These are phyloP conservation scores for Lepidurus apus DNA, from an alignment of 1,140 invertebrate species.

Conservation along the genomic window DNA sequence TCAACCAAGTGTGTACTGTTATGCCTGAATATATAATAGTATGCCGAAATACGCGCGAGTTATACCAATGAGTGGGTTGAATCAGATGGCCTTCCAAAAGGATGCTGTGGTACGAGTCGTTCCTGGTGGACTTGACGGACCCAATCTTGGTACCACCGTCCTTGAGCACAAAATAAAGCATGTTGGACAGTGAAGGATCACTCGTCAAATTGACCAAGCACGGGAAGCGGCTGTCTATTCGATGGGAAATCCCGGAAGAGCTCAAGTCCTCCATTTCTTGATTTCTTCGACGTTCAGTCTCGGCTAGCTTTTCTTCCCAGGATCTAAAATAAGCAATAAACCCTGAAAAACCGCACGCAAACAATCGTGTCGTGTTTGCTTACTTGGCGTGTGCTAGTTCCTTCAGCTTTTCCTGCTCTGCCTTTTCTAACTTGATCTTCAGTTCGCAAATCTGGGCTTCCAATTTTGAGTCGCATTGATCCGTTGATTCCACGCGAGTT, in stretches of 20 bases:
- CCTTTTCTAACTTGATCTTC: neutral
- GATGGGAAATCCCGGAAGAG: constrained; percentile 51
- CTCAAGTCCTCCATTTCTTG: constrained; percentile 53
- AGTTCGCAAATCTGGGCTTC: neutral
- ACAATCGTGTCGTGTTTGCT: neutral
- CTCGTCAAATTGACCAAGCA: constrained; percentile 61
- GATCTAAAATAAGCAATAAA: constrained; percentile 35
- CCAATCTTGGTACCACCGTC: constrained; percentile 47
- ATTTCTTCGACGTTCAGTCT: constrained; percentile 53
- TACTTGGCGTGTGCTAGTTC: neutral
- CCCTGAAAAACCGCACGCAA: too few species aligned
- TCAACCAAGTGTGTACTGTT: constrained; percentile 57
- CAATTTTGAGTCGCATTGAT: neutral
- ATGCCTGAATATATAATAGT: constrained; percentile 37
- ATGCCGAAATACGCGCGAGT: constrained; percentile 55
- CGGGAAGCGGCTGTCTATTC: constrained; percentile 43
- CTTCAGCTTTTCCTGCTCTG: neutral
- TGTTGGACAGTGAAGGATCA: constrained; percentile 64
- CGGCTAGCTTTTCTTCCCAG: constrained; percentile 49
- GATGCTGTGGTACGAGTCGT: neutral
- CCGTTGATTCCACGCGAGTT: neutral
- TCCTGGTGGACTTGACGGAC: constrained; percentile 36
- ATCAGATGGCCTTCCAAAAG: constrained; percentile 49
- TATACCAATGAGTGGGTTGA: constrained; percentile 42
- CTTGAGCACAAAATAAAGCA: constrained; percentile 57